phyloP scores from a whole-genome alignment of 2,113 vertebrate species.

The Rhynchopsitta pachyrhyncha region DNA sequence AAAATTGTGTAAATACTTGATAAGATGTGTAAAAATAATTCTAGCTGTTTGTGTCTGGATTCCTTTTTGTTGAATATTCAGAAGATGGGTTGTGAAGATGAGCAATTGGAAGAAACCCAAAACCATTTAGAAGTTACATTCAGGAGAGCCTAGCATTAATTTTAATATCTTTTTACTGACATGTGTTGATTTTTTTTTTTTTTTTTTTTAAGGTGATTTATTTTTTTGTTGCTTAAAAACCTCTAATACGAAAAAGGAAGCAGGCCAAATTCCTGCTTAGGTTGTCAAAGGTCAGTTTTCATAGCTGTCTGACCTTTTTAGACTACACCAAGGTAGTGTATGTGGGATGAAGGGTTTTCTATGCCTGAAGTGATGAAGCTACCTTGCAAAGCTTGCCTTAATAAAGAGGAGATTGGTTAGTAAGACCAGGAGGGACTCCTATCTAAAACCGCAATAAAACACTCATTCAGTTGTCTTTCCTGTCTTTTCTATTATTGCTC shows the following conservation, averaged over 20 bases:
- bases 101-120: not conserved
- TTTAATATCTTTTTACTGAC: not conserved
- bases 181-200: not conserved
- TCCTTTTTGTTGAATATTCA: not conserved
- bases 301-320: constrained; percentile 16
- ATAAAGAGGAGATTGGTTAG: constrained; percentile 6
- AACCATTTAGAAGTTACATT: not conserved
- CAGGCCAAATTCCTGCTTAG: not conserved
- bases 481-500: not conserved
- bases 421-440: not conserved
- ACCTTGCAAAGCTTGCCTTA: constrained; percentile 33
- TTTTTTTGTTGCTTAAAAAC: not conserved
- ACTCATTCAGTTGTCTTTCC: not conserved
- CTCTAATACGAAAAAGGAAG: not conserved
- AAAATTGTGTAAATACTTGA: not conserved
- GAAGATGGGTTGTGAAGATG: not conserved
- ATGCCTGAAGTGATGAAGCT: constrained; percentile 3
- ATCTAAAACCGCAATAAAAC: not conserved
- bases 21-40: not conserved
- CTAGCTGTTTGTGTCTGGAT: not conserved
- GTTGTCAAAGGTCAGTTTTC: constrained; percentile 28
- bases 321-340: not conserved
- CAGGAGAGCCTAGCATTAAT: not conserved
- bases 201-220: not conserved
- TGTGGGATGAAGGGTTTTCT: not conserved